Evolutionary conservation across 1,140 invertebrate species (phyloP).

Genomic region (Hirudo medicinalis): DNA sequence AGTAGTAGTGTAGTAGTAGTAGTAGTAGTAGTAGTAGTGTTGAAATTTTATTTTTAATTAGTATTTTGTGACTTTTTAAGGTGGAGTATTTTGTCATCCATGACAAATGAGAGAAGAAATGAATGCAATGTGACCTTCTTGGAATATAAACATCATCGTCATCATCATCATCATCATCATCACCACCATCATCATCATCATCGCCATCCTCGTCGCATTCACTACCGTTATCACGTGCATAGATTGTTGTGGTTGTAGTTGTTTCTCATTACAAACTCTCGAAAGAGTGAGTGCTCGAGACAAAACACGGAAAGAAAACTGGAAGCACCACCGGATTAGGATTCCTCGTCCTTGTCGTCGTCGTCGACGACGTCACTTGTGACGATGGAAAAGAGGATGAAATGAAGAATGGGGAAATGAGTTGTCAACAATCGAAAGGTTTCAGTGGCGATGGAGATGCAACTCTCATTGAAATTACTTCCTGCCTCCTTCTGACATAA

Average conservation of each 20-base stretch:
- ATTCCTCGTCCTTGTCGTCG: not conserved
- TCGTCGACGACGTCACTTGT: not conserved
- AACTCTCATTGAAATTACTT: too few species aligned
- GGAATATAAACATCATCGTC: not conserved
- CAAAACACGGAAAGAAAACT: too few species aligned
- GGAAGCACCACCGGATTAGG: too few species aligned
- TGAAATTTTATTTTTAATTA: not conserved
- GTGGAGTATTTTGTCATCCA: not conserved
- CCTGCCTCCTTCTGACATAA: too few species aligned
- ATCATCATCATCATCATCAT: conserved; percentile 12
- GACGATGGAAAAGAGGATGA: too few species aligned
- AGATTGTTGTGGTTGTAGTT: not conserved
- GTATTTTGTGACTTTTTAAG: not conserved
- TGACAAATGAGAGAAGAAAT: not conserved
- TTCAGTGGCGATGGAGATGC: too few species aligned
- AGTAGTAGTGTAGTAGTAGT: too few species aligned
- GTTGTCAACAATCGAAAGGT: too few species aligned
- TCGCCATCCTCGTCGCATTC: not conserved
- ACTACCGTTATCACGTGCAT: not conserved
- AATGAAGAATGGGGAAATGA: too few species aligned
- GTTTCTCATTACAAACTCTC: not conserved
- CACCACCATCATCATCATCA: conserved; percentile 3
- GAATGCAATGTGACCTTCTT: not conserved
- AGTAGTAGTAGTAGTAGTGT: too few species aligned
- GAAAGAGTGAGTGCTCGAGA: too few species aligned